Evolutionary conservation across 2,888 invertebrate genomes (phyloP), one percentile per base, ranked within the genome.

Genomic region (Ornithoptera priamus): DNA sequence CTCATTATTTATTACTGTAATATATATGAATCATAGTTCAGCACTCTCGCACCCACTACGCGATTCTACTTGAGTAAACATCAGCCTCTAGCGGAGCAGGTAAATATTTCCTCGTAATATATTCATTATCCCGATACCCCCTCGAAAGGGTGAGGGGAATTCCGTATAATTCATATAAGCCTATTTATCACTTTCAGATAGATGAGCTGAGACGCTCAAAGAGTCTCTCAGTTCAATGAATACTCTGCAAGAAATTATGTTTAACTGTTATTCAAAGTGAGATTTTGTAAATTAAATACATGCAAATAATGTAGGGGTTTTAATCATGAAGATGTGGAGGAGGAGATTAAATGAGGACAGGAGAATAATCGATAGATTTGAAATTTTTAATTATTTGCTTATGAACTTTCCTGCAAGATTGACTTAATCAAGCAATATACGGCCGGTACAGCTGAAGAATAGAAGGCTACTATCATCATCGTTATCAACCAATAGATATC

Each of bases 101-200:
- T 81, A 83, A 81, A 83, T 81, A 84, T 84, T 85, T 83, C 64
- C 79, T 85, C 79, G 84, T 88, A 84, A 86, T 82, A 83, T 85
- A 88, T 88, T 88, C 88, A 88, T 88, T 85, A 85, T 76, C 63
- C 39, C 73, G 71, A 68, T 62, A 71, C 71, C 77, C 70, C 72
- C 67, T 30, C 71, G 68, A 58, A 70, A 58, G 68, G 39, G 73
- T 73, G 77, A 78, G 76, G 72, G 71, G 73, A 68, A 70, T 70
- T 69, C 75, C 70, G 73, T 72, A 67, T 72, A 82, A 86, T 85
- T 88, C 89, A 87, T 85, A 82, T 79, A 77, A 75, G 80, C 78
- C 86, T 89, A 90, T 90, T 89, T 90, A 90, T 90, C 89, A 90
- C 85, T 87, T 86, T 83, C 85, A 80, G 84, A 85, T 87, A 89